Evolutionary conservation across 2,113 vertebrate species (phyloP).

Genomic region (Colinus virginianus): DNA sequence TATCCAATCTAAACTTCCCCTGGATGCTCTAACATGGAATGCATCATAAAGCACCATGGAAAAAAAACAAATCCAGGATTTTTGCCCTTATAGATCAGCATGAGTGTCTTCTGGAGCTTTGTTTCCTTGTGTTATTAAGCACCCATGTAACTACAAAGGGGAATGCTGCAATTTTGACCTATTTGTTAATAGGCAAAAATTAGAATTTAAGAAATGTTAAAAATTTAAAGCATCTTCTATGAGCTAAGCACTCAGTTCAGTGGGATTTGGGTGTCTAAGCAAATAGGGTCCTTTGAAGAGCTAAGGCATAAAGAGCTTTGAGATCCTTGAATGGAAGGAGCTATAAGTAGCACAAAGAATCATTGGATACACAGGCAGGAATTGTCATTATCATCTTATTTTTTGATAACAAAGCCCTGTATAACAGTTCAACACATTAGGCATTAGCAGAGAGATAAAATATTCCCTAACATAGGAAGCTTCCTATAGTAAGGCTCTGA

Average conservation of each 20-base stretch:
- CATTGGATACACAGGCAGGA: constrained; percentile 18
- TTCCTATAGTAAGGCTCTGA: constrained; percentile 21
- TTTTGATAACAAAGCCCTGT: constrained; percentile 47
- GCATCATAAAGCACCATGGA: neutral
- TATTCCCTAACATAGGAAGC: constrained; percentile 37
- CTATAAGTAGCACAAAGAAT: constrained; percentile 51
- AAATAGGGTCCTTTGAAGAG: constrained; percentile 41
- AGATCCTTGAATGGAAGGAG: constrained; percentile 48
- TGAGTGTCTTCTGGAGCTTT: neutral
- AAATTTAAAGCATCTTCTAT: neutral
- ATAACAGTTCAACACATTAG: constrained; percentile 45
- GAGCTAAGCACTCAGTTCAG: neutral
- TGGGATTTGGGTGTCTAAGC: constrained; percentile 13
- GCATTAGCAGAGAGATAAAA: constrained; percentile 58
- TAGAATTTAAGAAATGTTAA: neutral
- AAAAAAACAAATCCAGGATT: neutral
- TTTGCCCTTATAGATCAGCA: neutral
- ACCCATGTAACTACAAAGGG: neutral
- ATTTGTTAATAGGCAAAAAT: neutral
- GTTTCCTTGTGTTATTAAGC: neutral
- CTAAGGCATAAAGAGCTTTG: constrained; percentile 34
- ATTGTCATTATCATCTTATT: constrained; percentile 53
- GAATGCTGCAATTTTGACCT: neutral
- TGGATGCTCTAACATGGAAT: neutral
- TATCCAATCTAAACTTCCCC: too few species aligned